Base-by-base conservation (phyloP, 2,113 vertebrate genomes). In the Carollia perspicillata region DNA sequence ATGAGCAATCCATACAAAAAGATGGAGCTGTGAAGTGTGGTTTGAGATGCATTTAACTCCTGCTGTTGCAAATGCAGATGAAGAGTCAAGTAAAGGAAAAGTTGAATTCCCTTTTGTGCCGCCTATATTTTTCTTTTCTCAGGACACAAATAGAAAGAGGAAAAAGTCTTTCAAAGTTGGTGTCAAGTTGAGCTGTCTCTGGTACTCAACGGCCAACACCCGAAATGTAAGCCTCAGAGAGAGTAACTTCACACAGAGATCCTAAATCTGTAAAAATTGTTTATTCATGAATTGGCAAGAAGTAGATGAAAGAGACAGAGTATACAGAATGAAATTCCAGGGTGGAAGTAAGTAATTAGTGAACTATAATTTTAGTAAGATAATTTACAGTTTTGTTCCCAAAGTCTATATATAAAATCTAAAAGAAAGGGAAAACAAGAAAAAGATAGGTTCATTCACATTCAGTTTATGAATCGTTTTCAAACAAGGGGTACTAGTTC, bases 271-370 rank as follows among this genome's bases (percentile, higher is more conserved):
- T 30, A 35, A 97, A 96, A 83, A 85, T 44, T 96, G 84, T 83
- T 96, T 86, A 96, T 96, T 97, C 33, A 93, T 92, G 60, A 97
- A 93, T 63, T 33, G 28, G 42, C 80, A 96, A 93, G 93, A 89
- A 77, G 63, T 83, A 95, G 84, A 90, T 81, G 30, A 47, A 74
- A 28, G 11, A 71, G 30, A 87, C 63, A 85, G 0, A 13, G 74
- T 77, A 14, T 3, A 37, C 1, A 84, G 49, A 84, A 22, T 8
- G 69, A 30, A 18, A 95, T 1, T 95, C 75, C 75, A 89, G 93
- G 35, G 47, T 42, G 51, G 1, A 4, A 80, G 47, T 37, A 13
- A 78, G 80, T 93, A 80, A 97, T 97, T 94, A 44, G 6, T 35
- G 6, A 40, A 28, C 0, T 72, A 17, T 40, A 95, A 81, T 97